Conservation (phyloP, 53 echinoderm and acorn worm species). For the Echinarachnius parma region DNA sequence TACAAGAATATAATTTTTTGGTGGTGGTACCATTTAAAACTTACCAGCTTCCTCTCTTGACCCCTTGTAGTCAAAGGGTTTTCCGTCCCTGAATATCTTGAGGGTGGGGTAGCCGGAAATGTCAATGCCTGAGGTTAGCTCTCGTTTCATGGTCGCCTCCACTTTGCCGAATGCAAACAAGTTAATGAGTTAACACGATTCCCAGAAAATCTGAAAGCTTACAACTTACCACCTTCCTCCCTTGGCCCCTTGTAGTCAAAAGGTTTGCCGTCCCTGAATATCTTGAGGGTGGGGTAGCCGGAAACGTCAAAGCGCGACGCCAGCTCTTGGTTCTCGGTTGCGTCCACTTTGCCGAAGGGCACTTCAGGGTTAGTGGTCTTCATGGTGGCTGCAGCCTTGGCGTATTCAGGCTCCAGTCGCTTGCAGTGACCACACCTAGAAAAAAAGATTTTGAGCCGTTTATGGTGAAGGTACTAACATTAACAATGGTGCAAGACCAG, state of each 20-base stretch:
- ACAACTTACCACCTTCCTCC: slow-evolving; percentile 71
- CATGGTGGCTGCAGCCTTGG: slow-evolving; percentile 75
- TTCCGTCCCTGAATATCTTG: slow-evolving; percentile 86
- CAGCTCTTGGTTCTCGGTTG: slow-evolving; percentile 50
- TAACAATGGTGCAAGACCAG: no score
- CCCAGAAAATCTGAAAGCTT: no score
- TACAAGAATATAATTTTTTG: no score
- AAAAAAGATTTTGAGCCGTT: background rate
- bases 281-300: slow-evolving; percentile 91
- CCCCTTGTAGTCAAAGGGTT: slow-evolving; percentile 73
- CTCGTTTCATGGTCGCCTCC: slow-evolving; percentile 68
- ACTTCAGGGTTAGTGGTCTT: slow-evolving; percentile 78
- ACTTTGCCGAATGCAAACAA: slow-evolving; percentile 84
- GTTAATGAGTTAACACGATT: no score
- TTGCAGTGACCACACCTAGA: slow-evolving; percentile 99
- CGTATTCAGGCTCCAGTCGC: slow-evolving; percentile 87
- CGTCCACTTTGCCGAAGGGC: slow-evolving; percentile 87
- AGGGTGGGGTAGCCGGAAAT: slow-evolving; percentile 86
- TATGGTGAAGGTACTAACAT: no score
- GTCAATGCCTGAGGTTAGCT: slow-evolving; percentile 56
- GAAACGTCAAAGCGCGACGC: slow-evolving; percentile 66
- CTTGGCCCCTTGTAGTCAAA: slow-evolving; percentile 86
- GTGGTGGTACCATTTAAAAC: no score
- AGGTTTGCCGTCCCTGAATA: slow-evolving; percentile 77
- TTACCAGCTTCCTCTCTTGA: slow-evolving; percentile 84